These are phyloP conservation scores for Rotaria magnacalcarata DNA, from an alignment of 2,888 invertebrate genomes.

Conservation along the genomic window DNA sequence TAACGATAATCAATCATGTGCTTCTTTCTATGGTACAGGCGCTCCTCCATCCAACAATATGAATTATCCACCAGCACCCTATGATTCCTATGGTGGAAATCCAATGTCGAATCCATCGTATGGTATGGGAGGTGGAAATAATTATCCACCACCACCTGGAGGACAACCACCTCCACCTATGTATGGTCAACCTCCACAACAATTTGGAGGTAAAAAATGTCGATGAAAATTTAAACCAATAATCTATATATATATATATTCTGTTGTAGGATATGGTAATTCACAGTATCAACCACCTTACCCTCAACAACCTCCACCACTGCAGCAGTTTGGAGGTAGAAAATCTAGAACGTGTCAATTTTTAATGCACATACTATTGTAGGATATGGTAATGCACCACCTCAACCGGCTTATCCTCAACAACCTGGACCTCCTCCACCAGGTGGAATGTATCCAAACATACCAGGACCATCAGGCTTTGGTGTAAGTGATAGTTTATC, in stretches of 20 bases:
- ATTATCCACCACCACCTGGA: background rate
- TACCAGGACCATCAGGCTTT: background rate
- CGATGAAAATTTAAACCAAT: background rate
- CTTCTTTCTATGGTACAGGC: background rate
- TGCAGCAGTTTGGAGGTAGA: too few relatives aligned
- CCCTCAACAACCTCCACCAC: too few relatives aligned
- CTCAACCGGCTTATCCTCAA: background rate
- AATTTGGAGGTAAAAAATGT: background rate
- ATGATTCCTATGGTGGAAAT: background rate
- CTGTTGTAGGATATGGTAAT: background rate
- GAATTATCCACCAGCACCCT: background rate
- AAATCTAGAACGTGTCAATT: too few relatives aligned
- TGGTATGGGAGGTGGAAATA: background rate
- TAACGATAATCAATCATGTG: background rate
- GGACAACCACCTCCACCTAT: background rate
- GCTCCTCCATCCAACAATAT: background rate
- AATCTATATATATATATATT: background rate
- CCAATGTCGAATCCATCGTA: background rate
- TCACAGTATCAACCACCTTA: background rate
- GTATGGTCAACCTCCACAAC: background rate
- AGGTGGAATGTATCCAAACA: background rate
- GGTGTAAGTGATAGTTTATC: background rate
- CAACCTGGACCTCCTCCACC: background rate
- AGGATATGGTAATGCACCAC: background rate
- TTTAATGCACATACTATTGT: background rate